Base-by-base conservation (phyloP, 2,113 vertebrate genomes). In the Hippocampus zosterae region DNA sequence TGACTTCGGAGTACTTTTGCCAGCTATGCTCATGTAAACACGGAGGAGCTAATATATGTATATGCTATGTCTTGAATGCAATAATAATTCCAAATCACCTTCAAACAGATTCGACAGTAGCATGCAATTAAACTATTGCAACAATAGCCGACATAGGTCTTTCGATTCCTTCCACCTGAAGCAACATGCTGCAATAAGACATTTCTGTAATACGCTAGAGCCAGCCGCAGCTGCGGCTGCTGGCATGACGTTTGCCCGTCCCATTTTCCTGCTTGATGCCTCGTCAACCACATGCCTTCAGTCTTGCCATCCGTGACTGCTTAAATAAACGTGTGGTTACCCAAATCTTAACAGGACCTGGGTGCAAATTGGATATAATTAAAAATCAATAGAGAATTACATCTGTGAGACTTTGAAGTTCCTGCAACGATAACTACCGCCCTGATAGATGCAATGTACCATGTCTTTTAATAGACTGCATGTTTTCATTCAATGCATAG, bases 151-250 rank as follows among this genome's bases (percentile, higher is more conserved):
- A 13, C 18, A 27, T 42, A 63, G 41, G 61, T 42, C 37, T 63
- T 63, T 63, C 5, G 13, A 44, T 65, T 25, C 21, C n/a, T 46
- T 46, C 41, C 63, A 65, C 23, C 63, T 65, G 41, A 46, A 41
- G 41, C 63, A 27, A 25, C n/a, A 25, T 25, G 40, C 21, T 18
- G 42, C 46, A 46, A 46, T 65, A 46, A 46, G 41, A 65, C 63
- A 65, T 65, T 65, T 65, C n/a, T 18, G 41, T 65, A 46, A 65
- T 46, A 65, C 23, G 41, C 41, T 15, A 18, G 63, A 46, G 63
- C 41, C 40, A 18, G 63, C 23, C 42, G 42, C 63, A 65, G 63
- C 63, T 48, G 41, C 13, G n/a, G 12, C 62, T 44, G n/a, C 41
- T 3, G n/a, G 5, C n/a, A 25, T 18, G 63, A 46, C 25, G 42